A percentile compares a stretch with the other conserved stretches of the same genome.
phyloP scores from a whole-genome alignment of 1,140 invertebrate species.

The Zaprionus capensis region DNA sequence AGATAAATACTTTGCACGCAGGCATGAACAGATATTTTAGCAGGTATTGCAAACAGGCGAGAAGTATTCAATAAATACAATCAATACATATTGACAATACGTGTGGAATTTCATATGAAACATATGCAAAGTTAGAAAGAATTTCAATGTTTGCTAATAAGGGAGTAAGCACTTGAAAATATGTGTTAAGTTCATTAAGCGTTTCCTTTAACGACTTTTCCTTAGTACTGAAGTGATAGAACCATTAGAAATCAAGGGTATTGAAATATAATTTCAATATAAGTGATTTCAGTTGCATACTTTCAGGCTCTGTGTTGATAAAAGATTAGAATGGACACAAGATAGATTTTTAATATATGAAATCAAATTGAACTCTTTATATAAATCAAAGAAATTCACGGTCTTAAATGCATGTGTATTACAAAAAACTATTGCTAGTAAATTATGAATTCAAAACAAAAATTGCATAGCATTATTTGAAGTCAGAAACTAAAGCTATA shows the following conservation, averaged over 20 bases:
- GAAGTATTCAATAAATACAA: neutral
- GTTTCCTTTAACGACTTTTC: no score
- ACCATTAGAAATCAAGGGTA: neutral
- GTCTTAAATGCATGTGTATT: neutral
- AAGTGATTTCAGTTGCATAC: slow-evolving; percentile 43
- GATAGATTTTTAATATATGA: no score
- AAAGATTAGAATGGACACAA: neutral
- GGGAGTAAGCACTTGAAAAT: neutral
- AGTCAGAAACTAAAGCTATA: no score
- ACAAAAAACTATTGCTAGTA: rapidly evolving
- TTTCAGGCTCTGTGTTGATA: slow-evolving; percentile 45
- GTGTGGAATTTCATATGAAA: neutral
- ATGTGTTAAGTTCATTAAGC: no score
- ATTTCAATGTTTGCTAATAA: neutral
- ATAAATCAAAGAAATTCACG: neutral
- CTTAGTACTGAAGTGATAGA: no score
- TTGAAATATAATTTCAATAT: neutral
- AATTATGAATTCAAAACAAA: neutral
- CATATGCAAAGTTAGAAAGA: neutral
- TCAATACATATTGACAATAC: neutral
- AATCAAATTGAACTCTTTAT: no score
- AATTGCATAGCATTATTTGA: neutral
- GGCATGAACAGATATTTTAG: neutral
- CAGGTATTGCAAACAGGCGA: neutral
- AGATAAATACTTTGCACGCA: neutral